Percentiles rank a stretch among this genome's conserved stretches.
These are phyloP conservation scores for Busseola fusca DNA, from an alignment of 2,888 invertebrate genomes.

Conservation along the genomic window DNA sequence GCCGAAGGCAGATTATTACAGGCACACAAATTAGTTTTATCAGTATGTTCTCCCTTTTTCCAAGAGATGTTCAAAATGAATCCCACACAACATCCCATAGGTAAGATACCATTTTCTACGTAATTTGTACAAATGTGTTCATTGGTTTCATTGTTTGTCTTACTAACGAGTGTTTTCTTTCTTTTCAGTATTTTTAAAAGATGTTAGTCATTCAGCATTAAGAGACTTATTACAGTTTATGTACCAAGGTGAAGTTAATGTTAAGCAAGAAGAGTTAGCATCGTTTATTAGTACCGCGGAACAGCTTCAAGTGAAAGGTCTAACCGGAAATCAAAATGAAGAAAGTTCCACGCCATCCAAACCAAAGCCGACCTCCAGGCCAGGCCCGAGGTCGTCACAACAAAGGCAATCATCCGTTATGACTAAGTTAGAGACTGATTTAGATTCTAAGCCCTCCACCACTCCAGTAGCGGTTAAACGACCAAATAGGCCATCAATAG, in stretches of 20 bases:
- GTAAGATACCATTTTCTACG: conserved; percentile 75
- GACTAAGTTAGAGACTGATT: conserved; percentile 90
- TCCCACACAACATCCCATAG: conserved; percentile 91
- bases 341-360: conserved; percentile 89
- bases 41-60: conserved; percentile 93
- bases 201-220: conserved; percentile 91
- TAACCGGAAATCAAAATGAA: conserved; percentile 91
- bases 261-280: conserved; percentile 92
- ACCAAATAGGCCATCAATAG: conserved; percentile 91
- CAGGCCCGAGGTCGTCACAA: conserved; percentile 91
- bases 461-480: conserved; percentile 90
- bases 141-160: accelerated
- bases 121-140: accelerated
- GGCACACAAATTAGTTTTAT: conserved; percentile 92
- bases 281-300: conserved; percentile 92
- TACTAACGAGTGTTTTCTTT: conserved; percentile 39
- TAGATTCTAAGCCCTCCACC: conserved; percentile 90
- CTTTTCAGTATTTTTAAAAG: conserved; percentile 91
- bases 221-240: conserved; percentile 92
- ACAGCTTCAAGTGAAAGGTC: conserved; percentile 92
- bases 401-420: conserved; percentile 90
- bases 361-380: conserved; percentile 89
- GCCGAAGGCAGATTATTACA: conserved; percentile 92
- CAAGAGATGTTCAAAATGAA: conserved; percentile 93
- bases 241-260: conserved; percentile 93